These are phyloP conservation scores for Cephus runcator DNA, from an alignment of 2,888 invertebrate species.

Conservation along the genomic window DNA sequence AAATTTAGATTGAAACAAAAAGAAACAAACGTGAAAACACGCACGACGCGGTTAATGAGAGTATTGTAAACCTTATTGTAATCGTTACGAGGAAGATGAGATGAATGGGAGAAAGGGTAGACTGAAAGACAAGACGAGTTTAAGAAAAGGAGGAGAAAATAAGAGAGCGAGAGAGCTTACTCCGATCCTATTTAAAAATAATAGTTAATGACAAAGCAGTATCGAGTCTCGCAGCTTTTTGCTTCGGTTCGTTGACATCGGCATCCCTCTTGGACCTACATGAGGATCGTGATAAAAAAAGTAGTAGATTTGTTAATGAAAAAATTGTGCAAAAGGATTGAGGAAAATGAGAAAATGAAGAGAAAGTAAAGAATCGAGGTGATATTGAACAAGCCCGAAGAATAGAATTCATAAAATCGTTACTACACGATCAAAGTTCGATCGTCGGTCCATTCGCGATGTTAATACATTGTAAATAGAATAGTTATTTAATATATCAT, in stretches of 20 bases:
- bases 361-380: too few species aligned
- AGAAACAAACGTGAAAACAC: not conserved
- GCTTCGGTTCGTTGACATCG: not conserved
- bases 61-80: not conserved
- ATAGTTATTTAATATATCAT: conserved; percentile 49
- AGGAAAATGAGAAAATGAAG: not conserved
- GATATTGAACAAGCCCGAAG: not conserved
- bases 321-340: not conserved
- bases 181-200: not conserved
- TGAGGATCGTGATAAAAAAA: not conserved
- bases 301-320: not conserved
- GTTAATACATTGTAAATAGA: conserved; percentile 52
- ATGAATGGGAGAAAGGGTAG: not conserved
- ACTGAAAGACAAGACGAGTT: not conserved
- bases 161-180: not conserved
- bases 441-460: conserved; percentile 5
- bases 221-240: not conserved
- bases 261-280: not conserved
- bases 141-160: not conserved
- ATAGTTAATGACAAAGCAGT: not conserved
- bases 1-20: not conserved
- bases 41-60: not conserved
- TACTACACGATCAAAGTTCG: not conserved
- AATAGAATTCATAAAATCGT: not conserved
- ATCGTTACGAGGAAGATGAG: not conserved